Evolutionary conservation across 2,888 invertebrate genomes (phyloP).

Genomic region (Aleiodes testaceus): DNA sequence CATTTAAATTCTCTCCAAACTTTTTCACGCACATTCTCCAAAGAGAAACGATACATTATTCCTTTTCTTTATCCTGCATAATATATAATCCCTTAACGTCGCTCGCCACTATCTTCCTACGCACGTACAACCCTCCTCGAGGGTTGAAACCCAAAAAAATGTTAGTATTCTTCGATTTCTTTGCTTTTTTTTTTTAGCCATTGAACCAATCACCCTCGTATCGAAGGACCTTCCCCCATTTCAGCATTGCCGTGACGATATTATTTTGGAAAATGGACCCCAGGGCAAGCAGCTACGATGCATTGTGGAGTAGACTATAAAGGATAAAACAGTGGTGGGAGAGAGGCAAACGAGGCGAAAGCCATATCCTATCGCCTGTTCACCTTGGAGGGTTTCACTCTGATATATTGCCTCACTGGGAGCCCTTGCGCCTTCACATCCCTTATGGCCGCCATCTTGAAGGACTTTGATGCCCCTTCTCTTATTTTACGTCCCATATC

Average conservation of each 20-base stretch:
- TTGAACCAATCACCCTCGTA: slow-evolving; percentile 19
- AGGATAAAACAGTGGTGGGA: neutral
- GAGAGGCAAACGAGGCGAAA: slow-evolving; percentile 44
- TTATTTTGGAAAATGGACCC: slow-evolving; percentile 67
- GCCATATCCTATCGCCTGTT: slow-evolving; percentile 41
- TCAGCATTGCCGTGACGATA: slow-evolving; percentile 53
- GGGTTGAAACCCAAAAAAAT: slow-evolving; percentile 7
- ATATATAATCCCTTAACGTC: slow-evolving; percentile 30
- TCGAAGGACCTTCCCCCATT: slow-evolving; percentile 28
- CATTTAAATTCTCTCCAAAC: neutral
- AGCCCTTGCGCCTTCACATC: slow-evolving; percentile 70
- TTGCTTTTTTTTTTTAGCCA: slow-evolving; percentile 11
- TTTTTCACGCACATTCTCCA: neutral
- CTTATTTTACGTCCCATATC: slow-evolving; percentile 33
- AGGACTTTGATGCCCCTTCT: slow-evolving; percentile 57
- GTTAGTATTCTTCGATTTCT: slow-evolving; percentile 19
- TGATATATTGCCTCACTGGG: slow-evolving; percentile 71
- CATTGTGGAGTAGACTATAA: too few relatives aligned
- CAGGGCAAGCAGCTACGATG: slow-evolving; percentile 56
- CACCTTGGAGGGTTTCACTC: slow-evolving; percentile 53
- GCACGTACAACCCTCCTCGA: slow-evolving; percentile 28
- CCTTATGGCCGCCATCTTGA: slow-evolving; percentile 72
- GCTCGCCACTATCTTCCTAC: slow-evolving; percentile 26
- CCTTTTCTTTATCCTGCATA: slow-evolving; percentile 8
- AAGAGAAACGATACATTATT: slow-evolving; percentile 24